A percentile compares a stretch with the other conserved stretches of the same genome.
phyloP scores from a whole-genome alignment of 2,888 invertebrate species.

The Anodontia alba region DNA sequence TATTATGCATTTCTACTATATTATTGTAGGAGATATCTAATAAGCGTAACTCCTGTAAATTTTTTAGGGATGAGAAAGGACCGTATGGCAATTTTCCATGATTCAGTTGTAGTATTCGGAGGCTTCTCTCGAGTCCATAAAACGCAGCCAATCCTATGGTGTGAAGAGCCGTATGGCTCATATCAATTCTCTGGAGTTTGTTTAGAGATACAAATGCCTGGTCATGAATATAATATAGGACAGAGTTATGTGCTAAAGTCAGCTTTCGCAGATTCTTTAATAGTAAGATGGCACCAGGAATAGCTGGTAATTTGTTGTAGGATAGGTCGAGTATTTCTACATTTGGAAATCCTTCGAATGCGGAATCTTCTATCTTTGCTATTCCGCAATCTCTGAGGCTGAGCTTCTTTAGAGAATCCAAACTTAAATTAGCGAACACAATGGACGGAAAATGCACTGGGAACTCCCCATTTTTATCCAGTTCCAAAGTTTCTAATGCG shows the following conservation, averaged over 20 bases:
- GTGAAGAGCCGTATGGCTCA: slow-evolving; percentile 46
- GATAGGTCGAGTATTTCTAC: slow-evolving; percentile 55
- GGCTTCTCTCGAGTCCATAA: slow-evolving; percentile 45
- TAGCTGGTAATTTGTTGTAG: slow-evolving; percentile 41
- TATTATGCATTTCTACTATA: slow-evolving; percentile 61
- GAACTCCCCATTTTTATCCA: slow-evolving; percentile 49
- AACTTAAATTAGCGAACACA: slow-evolving; percentile 35
- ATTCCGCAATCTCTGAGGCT: slow-evolving; percentile 49
- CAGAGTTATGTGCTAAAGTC: slow-evolving; percentile 43
- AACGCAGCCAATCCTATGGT: slow-evolving; percentile 46
- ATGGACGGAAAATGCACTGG: slow-evolving; percentile 44
- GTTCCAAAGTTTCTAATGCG: slow-evolving; percentile 30
- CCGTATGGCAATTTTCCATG: slow-evolving; percentile 48
- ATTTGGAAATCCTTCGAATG: slow-evolving; percentile 38
- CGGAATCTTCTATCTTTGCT: slow-evolving; percentile 33
- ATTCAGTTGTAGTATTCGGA: slow-evolving; percentile 34
- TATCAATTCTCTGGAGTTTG: slow-evolving; percentile 42
- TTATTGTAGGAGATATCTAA: slow-evolving; percentile 57
- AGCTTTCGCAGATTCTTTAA: slow-evolving; percentile 43
- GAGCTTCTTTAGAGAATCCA: slow-evolving; percentile 31
- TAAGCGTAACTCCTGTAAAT: slow-evolving; percentile 28
- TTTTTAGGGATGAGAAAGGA: slow-evolving; percentile 49
- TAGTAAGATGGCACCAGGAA: slow-evolving; percentile 43
- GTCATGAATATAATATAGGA: slow-evolving; percentile 49
- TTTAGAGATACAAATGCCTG: slow-evolving; percentile 44